Percentiles rank a stretch among this genome's conserved stretches.
Evolutionary conservation across 2,113 vertebrate genomes (phyloP).

Genomic region (Gila orcuttii): DNA sequence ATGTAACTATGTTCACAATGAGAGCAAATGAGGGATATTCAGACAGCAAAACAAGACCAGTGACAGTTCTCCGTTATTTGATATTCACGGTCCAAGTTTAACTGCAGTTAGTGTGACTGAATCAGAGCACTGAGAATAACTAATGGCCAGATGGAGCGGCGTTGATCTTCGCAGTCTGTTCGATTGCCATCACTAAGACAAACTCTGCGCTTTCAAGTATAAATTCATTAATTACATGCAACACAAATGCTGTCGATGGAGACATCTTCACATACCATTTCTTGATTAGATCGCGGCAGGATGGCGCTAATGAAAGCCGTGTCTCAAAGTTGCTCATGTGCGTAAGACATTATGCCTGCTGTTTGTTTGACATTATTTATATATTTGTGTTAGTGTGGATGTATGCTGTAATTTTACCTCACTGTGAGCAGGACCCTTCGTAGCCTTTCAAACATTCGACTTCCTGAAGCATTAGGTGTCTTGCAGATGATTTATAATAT

Average conservation of each 20-base stretch:
- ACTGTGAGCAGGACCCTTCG: not conserved
- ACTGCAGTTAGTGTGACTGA: conserved; percentile 19
- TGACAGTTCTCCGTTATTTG: conserved; percentile 11
- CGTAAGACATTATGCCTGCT: not conserved
- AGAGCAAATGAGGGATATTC: conserved; percentile 35
- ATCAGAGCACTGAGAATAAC: conserved; percentile 36
- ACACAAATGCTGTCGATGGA: conserved; percentile 3
- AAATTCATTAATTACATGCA: conserved; percentile 30
- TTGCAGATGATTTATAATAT: conserved; percentile 61
- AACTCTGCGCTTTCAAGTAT: conserved; percentile 24
- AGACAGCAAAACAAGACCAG: not conserved
- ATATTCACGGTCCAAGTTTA: conserved; percentile 30
- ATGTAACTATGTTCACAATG: conserved; percentile 29
- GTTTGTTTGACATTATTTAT: conserved; percentile 14
- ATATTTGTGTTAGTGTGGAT: conserved; percentile 6
- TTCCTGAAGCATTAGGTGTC: conserved; percentile 2
- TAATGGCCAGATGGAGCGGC: conserved; percentile 35
- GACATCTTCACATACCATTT: conserved; percentile 8
- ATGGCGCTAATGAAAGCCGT: conserved; percentile 4
- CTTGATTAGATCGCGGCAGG: conserved; percentile 32
- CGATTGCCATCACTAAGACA: conserved; percentile 14
- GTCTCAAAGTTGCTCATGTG: conserved; percentile 10
- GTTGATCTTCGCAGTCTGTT: conserved; percentile 31
- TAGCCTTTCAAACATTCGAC: not conserved
- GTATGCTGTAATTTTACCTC: not conserved